Evolutionary conservation across 2,888 invertebrate species (phyloP).

Genomic region (Stegophylla sp.): DNA sequence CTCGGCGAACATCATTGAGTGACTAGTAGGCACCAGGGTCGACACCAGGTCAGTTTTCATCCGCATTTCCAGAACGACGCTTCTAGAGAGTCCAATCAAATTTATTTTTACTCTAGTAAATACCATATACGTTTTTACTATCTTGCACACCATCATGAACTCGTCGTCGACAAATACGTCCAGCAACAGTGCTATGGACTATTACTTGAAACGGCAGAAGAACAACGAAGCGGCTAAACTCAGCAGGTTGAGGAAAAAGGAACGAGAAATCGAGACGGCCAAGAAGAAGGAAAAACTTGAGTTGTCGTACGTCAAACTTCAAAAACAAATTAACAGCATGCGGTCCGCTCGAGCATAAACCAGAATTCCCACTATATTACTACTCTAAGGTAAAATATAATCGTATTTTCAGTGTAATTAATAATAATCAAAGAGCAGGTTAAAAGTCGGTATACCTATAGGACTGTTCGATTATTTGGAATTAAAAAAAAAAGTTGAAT

Average conservation of each 20-base stretch:
- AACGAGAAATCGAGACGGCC: slow-evolving; percentile 46
- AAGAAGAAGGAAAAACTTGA: slow-evolving; percentile 47
- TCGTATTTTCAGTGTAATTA: no score
- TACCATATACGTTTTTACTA: no score
- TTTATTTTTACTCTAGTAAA: no score
- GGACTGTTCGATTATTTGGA: no score
- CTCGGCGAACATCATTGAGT: no score
- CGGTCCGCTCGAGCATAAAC: slow-evolving; percentile 34
- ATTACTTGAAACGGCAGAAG: slow-evolving; percentile 40
- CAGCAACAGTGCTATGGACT: slow-evolving; percentile 14
- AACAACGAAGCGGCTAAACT: slow-evolving; percentile 45
- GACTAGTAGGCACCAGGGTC: no score
- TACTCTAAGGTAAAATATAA: slow-evolving; percentile 24
- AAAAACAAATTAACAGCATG: slow-evolving; percentile 45
- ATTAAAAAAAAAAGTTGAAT: no score
- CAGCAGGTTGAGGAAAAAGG: slow-evolving; percentile 42
- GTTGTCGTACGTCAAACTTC: slow-evolving; percentile 42
- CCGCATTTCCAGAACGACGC: no score
- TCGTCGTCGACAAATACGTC: slow-evolving; percentile 37
- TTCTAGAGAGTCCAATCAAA: no score
- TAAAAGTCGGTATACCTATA: no score
- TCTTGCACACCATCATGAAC: slow-evolving; percentile 22
- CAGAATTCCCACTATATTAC: neutral
- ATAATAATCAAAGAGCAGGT: no score
- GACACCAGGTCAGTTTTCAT: no score